Evolutionary conservation across 2,888 invertebrate genomes (phyloP).

Genomic region (Caenorhabditis sp.): DNA sequence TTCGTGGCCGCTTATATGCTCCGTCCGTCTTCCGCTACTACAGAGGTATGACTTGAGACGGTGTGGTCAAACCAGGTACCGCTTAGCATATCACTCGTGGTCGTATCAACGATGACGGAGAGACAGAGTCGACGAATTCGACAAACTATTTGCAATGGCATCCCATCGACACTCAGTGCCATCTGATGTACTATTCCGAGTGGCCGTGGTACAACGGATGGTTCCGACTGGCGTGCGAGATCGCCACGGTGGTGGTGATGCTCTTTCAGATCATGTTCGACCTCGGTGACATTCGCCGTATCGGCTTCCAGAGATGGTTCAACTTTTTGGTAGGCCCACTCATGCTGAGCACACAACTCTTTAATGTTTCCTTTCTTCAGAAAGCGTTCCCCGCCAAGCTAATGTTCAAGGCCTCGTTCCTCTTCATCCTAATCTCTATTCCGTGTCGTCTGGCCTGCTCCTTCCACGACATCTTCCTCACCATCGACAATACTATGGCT

Average conservation of each 20-base stretch:
- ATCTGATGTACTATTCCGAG: constrained; percentile 58
- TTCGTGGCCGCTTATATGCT: constrained; percentile 91
- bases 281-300: constrained; percentile 69
- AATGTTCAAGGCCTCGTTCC: constrained; percentile 93
- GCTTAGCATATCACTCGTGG: constrained; percentile 51
- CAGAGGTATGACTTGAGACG: constrained; percentile 50
- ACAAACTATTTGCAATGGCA: constrained; percentile 40
- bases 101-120: constrained; percentile 46
- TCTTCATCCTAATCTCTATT: constrained; percentile 89
- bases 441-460: constrained; percentile 83
- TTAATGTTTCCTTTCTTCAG: constrained; percentile 81
- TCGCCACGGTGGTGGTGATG: constrained; percentile 65
- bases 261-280: constrained; percentile 71
- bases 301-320: constrained; percentile 81
- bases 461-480: constrained; percentile 52
- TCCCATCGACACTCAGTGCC: constrained; percentile 55
- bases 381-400: constrained; percentile 91
- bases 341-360: constrained; percentile 4
- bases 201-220: constrained; percentile 58
- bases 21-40: constrained; percentile 82
- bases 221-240: constrained; percentile 70
- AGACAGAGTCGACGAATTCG: constrained; percentile 38
- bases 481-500: constrained; percentile 66
- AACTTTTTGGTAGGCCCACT: constrained; percentile 84
- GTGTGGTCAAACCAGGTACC: neutral